These are phyloP conservation scores for Hystrix cristata DNA, from an alignment of 2,113 vertebrate species.

Conservation along the genomic window DNA sequence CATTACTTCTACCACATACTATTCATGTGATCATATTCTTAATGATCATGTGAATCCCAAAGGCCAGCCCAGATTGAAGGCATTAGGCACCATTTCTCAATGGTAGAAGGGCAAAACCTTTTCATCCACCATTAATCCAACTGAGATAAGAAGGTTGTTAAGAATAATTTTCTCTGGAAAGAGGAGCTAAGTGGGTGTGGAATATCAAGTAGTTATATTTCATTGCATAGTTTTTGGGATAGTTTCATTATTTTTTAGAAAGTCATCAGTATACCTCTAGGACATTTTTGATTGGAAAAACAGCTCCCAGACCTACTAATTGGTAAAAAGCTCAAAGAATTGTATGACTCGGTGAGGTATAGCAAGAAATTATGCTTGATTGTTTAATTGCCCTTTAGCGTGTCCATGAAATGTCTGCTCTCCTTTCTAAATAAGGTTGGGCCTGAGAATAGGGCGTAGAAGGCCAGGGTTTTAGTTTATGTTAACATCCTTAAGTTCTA, in stretches of 20 bases:
- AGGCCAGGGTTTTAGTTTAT: not conserved
- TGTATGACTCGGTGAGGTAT: not conserved
- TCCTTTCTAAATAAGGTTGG: not conserved
- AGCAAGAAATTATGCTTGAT: not conserved
- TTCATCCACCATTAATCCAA: not conserved
- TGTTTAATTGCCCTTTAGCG: not conserved
- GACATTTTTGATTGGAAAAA: slow-evolving; percentile 26
- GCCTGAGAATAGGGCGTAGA: not conserved
- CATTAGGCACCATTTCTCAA: not conserved
- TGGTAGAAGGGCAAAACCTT: not conserved
- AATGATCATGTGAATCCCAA: not conserved
- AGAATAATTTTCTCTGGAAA: not conserved
- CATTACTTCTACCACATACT: not conserved
- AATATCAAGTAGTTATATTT: not conserved
- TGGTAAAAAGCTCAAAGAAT: not conserved
- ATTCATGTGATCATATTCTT: not conserved
- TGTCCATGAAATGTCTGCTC: not conserved
- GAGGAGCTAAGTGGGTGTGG: not conserved
- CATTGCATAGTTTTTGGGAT: slow-evolving; percentile 4
- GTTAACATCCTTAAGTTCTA: slow-evolving; percentile 42
- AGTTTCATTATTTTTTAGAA: not conserved
- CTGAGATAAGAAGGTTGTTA: not conserved
- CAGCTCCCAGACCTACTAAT: not conserved
- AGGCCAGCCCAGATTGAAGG: not conserved
- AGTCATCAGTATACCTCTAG: not conserved